Base-by-base conservation (phyloP, 2,113 vertebrate species). In the Peromyscus polionotus region DNA sequence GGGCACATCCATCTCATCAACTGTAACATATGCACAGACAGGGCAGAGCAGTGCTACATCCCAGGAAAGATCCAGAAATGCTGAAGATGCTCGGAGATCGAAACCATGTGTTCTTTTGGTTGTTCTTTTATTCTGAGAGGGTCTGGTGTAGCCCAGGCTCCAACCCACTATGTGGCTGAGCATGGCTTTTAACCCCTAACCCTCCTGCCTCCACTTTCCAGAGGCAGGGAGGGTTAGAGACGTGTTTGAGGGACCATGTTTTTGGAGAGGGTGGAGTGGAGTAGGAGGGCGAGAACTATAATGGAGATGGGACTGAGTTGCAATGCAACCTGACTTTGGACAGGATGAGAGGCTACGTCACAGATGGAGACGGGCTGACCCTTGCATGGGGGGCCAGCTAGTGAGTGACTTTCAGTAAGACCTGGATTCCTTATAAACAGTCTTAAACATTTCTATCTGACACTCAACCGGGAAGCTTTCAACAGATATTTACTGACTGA, bases 401-500 rank as follows among this genome's bases (percentile, higher is more conserved):
- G 75, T 1, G 59, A 57, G 80, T 45, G 17, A 63, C 24, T 26
- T 26, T 51, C 24, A 39, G 0, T 31, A n/a, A 75, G 67, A 48
- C 81, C 0, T 68, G 17, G 9, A 88, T 33, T 7, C 36, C 73
- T 54, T 17, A 68, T 0, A 24, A 36, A 61, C 31, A 24, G 17
- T 57, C 75, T n/a, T 67, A 70, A 54, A n/a, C 5, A 63, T 65
- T 65, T 88, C 93, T 92, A 77, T 48, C 12, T 13, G 59, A 51
- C 4, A 67, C 72, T 79, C 42, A 48, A 77, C 45, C 61, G 87
- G 45, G 59, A 57, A 95, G 92, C 36, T 81, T 3, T 57, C 22
- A 76, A n/a, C 39, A 88, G 91, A 31, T 92, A 96, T 67, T 83
- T 96, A 93, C 17, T 61, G 83, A 57, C 4, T 42, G n/a, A 75